These are phyloP conservation scores for Osmoderma eremita DNA, from an alignment of 2,888 invertebrate genomes.

Conservation along the genomic window DNA sequence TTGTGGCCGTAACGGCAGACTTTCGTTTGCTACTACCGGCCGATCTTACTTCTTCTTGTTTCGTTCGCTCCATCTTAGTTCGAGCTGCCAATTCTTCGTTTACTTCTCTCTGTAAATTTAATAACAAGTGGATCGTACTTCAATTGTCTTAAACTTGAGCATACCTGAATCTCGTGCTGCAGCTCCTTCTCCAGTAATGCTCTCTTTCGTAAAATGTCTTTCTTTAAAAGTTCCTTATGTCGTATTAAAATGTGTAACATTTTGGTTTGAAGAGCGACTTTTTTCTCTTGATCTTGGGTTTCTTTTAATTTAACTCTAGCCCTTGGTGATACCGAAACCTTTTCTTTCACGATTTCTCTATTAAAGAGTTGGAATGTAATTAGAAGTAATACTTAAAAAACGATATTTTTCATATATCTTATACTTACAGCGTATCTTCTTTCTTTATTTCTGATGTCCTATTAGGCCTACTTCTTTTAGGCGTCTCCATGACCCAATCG, in stretches of 20 bases:
- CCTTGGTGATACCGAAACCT: conserved; percentile 56
- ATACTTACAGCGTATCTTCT: conserved; percentile 59
- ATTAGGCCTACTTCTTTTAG: conserved; percentile 59
- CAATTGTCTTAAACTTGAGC: conserved; percentile 3
- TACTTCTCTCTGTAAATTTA: conserved; percentile 73
- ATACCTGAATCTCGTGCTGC: conserved; percentile 87
- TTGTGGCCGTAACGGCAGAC: conserved; percentile 63
- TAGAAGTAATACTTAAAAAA: not conserved
- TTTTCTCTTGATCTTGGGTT: conserved; percentile 67
- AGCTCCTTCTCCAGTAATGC: conserved; percentile 89
- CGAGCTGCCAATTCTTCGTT: conserved; percentile 77
- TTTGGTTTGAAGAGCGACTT: conserved; percentile 68
- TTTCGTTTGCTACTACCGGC: conserved; percentile 70
- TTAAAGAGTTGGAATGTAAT: conserved; percentile 12
- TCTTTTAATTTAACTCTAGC: conserved; percentile 59
- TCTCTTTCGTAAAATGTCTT: conserved; percentile 91
- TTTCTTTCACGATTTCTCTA: conserved; percentile 43
- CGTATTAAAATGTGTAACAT: conserved; percentile 82
- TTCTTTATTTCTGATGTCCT: conserved; percentile 55
- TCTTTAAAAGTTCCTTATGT: conserved; percentile 92
- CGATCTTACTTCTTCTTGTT: conserved; percentile 66
- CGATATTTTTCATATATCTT: not conserved
- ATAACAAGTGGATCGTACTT: not conserved
- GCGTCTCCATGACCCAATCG: conserved; percentile 65
- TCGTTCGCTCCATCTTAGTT: conserved; percentile 76